Evolutionary conservation across 2,113 vertebrate genomes (phyloP).

Genomic region (Notechis scutatus): DNA sequence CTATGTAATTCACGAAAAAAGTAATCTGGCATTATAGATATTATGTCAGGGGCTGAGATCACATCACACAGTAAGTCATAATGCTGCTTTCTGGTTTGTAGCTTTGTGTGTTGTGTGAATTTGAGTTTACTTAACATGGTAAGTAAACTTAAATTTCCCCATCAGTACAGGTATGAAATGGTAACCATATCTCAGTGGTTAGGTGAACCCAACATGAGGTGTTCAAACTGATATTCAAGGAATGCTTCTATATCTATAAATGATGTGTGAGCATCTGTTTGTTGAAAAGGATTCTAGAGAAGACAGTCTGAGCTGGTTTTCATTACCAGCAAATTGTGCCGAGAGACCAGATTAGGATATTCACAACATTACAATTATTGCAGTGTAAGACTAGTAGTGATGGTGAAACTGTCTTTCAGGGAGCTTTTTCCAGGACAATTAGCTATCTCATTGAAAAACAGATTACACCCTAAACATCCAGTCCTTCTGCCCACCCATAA

Average conservation of each 20-base stretch:
- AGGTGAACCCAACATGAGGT: neutral
- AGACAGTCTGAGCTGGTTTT: neutral
- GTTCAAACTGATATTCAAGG: neutral
- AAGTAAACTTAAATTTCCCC: neutral
- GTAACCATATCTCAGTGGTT: neutral
- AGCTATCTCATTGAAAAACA: neutral
- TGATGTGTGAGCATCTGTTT: neutral
- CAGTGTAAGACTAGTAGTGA: neutral
- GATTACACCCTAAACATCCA: neutral
- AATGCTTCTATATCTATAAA: neutral
- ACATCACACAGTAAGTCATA: neutral
- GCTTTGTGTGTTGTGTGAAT: neutral
- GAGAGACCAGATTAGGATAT: neutral
- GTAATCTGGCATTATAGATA: no score
- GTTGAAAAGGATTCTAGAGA: neutral
- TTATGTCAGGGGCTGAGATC: neutral
- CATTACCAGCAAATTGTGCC: neutral
- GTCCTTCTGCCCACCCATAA: neutral
- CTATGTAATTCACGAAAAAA: neutral
- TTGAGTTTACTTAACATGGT: neutral
- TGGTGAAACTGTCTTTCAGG: neutral
- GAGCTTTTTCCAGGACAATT: neutral
- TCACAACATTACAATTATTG: neutral
- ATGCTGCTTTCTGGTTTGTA: neutral
- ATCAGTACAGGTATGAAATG: neutral